A percentile compares a stretch with the other conserved stretches of the same genome.
Conservation (phyloP, 1,140 invertebrate species). For the Pomacea maculata region DNA sequence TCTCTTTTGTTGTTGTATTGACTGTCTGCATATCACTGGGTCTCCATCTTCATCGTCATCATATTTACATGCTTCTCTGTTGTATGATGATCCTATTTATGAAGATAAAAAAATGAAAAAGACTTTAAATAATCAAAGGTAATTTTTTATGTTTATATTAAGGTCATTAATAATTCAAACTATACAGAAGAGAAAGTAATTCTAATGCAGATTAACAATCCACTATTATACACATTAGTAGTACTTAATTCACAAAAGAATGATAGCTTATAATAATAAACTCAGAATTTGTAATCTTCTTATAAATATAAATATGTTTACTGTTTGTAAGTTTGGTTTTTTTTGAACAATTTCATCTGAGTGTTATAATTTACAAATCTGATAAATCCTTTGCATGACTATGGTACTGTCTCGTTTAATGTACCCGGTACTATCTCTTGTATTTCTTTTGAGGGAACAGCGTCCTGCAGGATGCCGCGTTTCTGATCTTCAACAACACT, state of each 20-base stretch:
- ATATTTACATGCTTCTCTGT: not conserved
- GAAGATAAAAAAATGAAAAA: not conserved
- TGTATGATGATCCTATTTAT: not conserved
- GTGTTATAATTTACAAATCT: too few relatives aligned
- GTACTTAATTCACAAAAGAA: not conserved
- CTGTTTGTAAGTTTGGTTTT: too few relatives aligned
- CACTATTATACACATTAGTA: not conserved
- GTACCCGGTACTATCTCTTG: not conserved
- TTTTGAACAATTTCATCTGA: too few relatives aligned
- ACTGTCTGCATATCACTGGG: not conserved
- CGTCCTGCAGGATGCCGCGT: not conserved
- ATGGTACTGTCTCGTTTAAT: too few relatives aligned
- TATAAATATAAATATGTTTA: too few relatives aligned
- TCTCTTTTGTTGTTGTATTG: not conserved
- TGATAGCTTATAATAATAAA: too few relatives aligned
- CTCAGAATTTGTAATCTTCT: too few relatives aligned
- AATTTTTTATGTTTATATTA: not conserved
- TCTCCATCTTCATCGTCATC: conserved; percentile 9
- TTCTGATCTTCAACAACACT: not conserved
- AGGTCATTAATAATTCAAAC: not conserved
- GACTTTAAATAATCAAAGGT: not conserved
- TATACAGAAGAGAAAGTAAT: not conserved
- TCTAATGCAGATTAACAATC: not conserved
- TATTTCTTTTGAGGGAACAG: not conserved
- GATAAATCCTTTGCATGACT: too few relatives aligned